Percentiles rank a stretch among this genome's conserved stretches.
phyloP scores from a whole-genome alignment of 2,888 invertebrate species.

The Ethmia dodecea region DNA sequence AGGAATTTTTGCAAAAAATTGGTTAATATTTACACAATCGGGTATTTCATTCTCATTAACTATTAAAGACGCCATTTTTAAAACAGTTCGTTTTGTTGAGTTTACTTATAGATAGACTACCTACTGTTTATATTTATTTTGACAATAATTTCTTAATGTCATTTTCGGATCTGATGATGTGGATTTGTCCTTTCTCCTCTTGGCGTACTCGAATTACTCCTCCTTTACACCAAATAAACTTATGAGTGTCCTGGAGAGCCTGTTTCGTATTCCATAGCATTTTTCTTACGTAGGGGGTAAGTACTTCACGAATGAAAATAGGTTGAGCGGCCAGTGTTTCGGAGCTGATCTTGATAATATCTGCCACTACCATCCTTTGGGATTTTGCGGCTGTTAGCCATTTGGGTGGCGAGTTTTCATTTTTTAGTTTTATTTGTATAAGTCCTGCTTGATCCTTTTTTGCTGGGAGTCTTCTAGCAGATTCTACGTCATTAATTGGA shows the following conservation, averaged over 20 bases:
- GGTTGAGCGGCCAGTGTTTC: not conserved
- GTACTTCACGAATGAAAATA: not conserved
- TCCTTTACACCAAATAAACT: conserved; percentile 1
- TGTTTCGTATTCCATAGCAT: conserved; percentile 1
- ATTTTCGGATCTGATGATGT: not conserved
- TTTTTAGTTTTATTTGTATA: not conserved
- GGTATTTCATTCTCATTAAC: not conserved
- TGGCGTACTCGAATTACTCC: conserved; percentile 1
- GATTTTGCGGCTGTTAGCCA: not conserved
- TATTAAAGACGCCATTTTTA: not conserved
- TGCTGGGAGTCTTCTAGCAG: not conserved
- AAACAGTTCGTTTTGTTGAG: not conserved
- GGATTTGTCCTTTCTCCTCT: not conserved
- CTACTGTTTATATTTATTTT: too few relatives aligned
- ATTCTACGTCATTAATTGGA: not conserved
- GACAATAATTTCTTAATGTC: conserved; percentile 2
- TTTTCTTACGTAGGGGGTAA: conserved; percentile 1
- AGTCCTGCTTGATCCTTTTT: not conserved
- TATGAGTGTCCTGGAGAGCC: not conserved
- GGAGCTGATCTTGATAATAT: not conserved
- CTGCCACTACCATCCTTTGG: not conserved
- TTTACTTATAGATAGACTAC: not conserved
- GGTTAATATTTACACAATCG: not conserved
- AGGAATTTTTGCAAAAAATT: not conserved
- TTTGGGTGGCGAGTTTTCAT: not conserved